Conservation (phyloP, 2,888 invertebrate species). For the Ephialtes manifestator region DNA sequence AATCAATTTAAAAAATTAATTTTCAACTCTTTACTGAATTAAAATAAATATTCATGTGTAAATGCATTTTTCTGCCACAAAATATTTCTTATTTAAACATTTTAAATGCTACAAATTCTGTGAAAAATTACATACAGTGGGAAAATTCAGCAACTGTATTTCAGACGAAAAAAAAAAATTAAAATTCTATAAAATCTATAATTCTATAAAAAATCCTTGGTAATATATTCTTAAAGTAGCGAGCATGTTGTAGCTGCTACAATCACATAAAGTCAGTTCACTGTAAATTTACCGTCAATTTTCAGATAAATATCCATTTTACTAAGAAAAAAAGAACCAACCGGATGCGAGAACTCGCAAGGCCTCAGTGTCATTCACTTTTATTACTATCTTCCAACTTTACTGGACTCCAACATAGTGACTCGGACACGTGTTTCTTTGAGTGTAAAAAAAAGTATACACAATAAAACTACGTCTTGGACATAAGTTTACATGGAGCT, state of each 20-base stretch:
- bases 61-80: too few relatives aligned
- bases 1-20: too few relatives aligned
- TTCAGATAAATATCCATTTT: background rate
- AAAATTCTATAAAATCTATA: too few relatives aligned
- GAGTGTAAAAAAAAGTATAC: background rate
- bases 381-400: background rate
- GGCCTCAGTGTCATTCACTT: background rate
- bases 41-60: too few relatives aligned
- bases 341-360: background rate
- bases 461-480: background rate
- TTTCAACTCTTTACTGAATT: too few relatives aligned
- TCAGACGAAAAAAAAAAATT: too few relatives aligned
- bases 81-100: too few relatives aligned
- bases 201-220: too few relatives aligned
- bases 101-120: too few relatives aligned
- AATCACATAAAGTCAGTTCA: background rate
- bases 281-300: background rate
- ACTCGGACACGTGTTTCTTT: background rate
- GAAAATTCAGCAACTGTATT: too few relatives aligned
- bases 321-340: background rate
- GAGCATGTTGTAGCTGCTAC: background rate
- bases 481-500: conserved; percentile 11
- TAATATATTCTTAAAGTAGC: background rate
- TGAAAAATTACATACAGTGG: too few relatives aligned
- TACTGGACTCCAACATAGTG: background rate